A percentile compares a stretch with the other conserved stretches of the same genome.
These are phyloP conservation scores for Sciurus carolinensis DNA, from an alignment of 2,797 vertebrate genomes.

Conservation along the genomic window DNA sequence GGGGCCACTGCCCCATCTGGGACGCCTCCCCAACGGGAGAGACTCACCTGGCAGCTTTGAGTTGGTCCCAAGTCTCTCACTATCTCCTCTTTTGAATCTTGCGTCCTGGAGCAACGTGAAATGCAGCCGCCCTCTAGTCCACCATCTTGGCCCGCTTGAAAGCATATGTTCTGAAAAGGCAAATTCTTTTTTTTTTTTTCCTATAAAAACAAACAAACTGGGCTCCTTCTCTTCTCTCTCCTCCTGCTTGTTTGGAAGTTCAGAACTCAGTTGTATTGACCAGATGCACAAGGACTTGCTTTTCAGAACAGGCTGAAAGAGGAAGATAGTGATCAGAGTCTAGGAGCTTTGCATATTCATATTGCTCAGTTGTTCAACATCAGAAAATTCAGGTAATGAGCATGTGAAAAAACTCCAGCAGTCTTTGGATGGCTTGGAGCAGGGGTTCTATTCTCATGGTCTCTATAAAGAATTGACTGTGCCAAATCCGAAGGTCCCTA, in stretches of 20 bases:
- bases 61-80: no score
- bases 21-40: no score
- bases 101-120: no score
- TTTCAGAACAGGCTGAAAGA: conserved; percentile 58
- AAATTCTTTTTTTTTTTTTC: conserved; percentile 22
- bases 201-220: conserved; percentile 1
- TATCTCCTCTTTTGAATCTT: no score
- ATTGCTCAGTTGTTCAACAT: conserved; percentile 84
- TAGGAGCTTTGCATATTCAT: conserved; percentile 88
- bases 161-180: neutral
- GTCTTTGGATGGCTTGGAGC: conserved; percentile 85
- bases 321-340: conserved; percentile 71
- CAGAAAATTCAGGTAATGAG: conserved; percentile 88
- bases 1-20: no score
- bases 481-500: conserved; percentile 78
- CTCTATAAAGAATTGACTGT: conserved; percentile 83
- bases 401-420: conserved; percentile 82
- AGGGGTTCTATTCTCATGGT: conserved; percentile 85
- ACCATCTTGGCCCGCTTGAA: no score
- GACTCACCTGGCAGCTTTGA: no score
- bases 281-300: conserved; percentile 49
- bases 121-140: no score
- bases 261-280: conserved; percentile 25
- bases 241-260: conserved; percentile 39
- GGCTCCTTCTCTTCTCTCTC: neutral